Conservation (phyloP, 2,888 invertebrate species). For the Oeneis ivallda region DNA sequence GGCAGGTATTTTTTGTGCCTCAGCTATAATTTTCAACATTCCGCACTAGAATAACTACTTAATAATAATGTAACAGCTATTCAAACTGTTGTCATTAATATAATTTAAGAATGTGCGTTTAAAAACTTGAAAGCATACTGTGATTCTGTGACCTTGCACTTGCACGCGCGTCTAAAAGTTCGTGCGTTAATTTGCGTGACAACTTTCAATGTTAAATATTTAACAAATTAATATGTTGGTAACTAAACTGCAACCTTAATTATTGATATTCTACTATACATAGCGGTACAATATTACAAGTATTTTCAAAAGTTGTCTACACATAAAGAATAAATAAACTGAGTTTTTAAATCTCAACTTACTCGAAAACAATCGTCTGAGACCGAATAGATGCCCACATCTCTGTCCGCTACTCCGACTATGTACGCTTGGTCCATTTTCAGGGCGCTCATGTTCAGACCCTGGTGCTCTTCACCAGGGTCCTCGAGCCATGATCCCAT, state of each 20-base stretch:
- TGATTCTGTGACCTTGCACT: slow-evolving; percentile 16
- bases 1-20: too few relatives aligned
- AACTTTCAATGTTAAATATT: slow-evolving; percentile 15
- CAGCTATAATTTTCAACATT: too few relatives aligned
- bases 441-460: slow-evolving; percentile 81
- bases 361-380: slow-evolving; percentile 88
- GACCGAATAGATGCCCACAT: slow-evolving; percentile 83
- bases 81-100: neutral
- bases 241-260: too few relatives aligned
- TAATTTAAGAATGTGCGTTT: slow-evolving; percentile 3
- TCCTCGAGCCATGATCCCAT: slow-evolving; percentile 82
- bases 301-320: too few relatives aligned
- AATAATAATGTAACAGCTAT: too few relatives aligned
- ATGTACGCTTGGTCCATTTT: slow-evolving; percentile 86
- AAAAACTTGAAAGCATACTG: neutral
- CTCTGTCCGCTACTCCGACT: slow-evolving; percentile 60
- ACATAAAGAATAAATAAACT: neutral
- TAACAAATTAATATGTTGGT: too few relatives aligned
- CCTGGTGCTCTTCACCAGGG: slow-evolving; percentile 76
- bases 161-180: slow-evolving; percentile 6
- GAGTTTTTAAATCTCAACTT: slow-evolving; percentile 49
- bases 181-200: neutral
- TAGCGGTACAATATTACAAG: too few relatives aligned
- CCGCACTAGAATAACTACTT: too few relatives aligned
- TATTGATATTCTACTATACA: too few relatives aligned